These are phyloP conservation scores for Pseudorhiza aurosa DNA, from an alignment of 30 jellyfish, hydroid and myxozoan genomes.

Conservation along the genomic window DNA sequence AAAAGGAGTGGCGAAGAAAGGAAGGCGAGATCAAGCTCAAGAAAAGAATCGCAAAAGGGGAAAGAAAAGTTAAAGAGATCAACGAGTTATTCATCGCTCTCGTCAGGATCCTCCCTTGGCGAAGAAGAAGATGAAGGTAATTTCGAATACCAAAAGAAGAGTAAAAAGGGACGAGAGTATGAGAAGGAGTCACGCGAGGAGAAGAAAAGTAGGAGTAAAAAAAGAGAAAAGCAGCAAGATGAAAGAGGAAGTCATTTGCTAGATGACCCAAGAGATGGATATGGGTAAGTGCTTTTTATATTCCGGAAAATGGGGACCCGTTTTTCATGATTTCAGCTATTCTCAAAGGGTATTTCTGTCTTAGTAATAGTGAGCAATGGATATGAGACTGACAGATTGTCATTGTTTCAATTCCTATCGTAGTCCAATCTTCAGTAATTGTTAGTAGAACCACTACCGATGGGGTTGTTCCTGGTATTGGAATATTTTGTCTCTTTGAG, in stretches of 20 bases:
- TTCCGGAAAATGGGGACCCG: too few species aligned
- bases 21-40: constrained; percentile 28
- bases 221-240: constrained; percentile 51
- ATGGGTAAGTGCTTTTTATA: constrained; percentile 25
- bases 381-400: too few species aligned
- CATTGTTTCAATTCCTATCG: too few species aligned
- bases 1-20: constrained; percentile 10
- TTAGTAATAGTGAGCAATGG: too few species aligned
- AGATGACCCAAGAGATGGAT: constrained; percentile 44
- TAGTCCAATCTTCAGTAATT: too few species aligned
- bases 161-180: constrained; percentile 4
- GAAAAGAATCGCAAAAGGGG: constrained; percentile 16
- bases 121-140: constrained; percentile 33
- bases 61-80: constrained; percentile 29
- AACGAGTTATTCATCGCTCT: constrained; percentile 37
- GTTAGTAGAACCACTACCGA: too few species aligned
- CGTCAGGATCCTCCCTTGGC: constrained; percentile 34
- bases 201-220: constrained; percentile 20
- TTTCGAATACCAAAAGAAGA: constrained; percentile 1
- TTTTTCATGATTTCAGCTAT: too few species aligned
- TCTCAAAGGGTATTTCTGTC: too few species aligned
- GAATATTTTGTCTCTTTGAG: too few species aligned
- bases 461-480: too few species aligned
- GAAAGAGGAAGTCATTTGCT: constrained; percentile 13
- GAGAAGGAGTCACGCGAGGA: constrained; percentile 44